These are phyloP conservation scores for Upupa epops DNA, from an alignment of 2,113 vertebrate genomes.

Conservation along the genomic window DNA sequence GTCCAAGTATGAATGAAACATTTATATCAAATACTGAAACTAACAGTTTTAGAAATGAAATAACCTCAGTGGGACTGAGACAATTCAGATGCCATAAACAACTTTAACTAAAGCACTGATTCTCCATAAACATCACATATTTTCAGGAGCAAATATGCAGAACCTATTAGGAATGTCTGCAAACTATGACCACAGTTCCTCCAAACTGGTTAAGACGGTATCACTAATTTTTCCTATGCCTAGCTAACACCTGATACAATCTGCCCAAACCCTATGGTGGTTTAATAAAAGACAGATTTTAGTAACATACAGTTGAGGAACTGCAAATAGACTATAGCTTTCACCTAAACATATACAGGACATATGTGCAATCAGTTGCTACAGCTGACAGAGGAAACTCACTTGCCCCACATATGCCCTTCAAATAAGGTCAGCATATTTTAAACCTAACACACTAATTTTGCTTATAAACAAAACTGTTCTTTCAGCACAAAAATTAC, in stretches of 20 bases:
- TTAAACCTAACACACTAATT: not conserved
- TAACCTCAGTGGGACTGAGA: not conserved
- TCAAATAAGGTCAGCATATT: not conserved
- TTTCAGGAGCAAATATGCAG: not conserved
- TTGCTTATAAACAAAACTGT: not conserved
- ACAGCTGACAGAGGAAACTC: not conserved
- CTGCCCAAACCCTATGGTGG: not conserved
- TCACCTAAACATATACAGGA: not conserved
- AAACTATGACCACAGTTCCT: not conserved
- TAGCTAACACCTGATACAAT: not conserved
- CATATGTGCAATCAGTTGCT: accelerated
- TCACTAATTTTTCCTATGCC: not conserved
- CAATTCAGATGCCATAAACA: not conserved
- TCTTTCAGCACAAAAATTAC: not conserved
- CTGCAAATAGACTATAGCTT: not conserved
- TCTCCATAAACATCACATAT: not conserved
- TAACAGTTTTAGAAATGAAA: not conserved
- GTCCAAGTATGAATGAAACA: not conserved
- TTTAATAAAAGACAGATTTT: not conserved
- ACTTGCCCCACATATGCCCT: not conserved
- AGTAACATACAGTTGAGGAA: not conserved
- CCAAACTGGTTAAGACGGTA: not conserved
- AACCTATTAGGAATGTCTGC: not conserved
- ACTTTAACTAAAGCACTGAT: not conserved
- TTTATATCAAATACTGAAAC: not conserved